Evolutionary conservation across 2,797 vertebrate species (phyloP).

Genomic region (Syngnathus rostellatus): DNA sequence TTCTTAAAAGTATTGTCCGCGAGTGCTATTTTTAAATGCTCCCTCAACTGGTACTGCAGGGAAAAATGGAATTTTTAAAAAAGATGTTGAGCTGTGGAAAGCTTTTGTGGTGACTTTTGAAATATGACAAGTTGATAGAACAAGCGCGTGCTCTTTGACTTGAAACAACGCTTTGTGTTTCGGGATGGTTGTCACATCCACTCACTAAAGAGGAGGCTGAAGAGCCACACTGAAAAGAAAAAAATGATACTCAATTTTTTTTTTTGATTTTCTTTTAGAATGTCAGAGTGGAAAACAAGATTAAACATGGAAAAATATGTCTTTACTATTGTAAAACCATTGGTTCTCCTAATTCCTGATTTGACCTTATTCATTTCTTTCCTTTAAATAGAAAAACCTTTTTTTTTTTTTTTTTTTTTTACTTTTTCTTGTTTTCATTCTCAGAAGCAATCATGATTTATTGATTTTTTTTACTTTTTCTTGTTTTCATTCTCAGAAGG

Average conservation of each 20-base stretch:
- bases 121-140: not conserved
- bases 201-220: not conserved
- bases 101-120: not conserved
- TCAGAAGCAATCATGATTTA: too few relatives aligned
- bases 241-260: not conserved
- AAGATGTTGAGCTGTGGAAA: not conserved
- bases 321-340: not conserved
- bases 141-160: not conserved
- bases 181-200: not conserved
- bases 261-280: too few relatives aligned
- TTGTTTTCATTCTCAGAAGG: too few relatives aligned
- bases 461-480: too few relatives aligned
- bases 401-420: too few relatives aligned
- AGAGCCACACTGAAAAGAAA: not conserved
- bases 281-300: too few relatives aligned
- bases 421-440: too few relatives aligned
- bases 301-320: not conserved
- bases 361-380: too few relatives aligned
- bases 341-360: too few relatives aligned
- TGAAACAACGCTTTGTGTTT: not conserved
- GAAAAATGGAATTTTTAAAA: not conserved
- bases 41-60: not conserved
- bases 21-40: conserved; percentile 4
- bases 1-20: not conserved
- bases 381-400: too few relatives aligned